Evolutionary conservation across 2,888 invertebrate genomes (phyloP).

Genomic region (Eilema depressum): DNA sequence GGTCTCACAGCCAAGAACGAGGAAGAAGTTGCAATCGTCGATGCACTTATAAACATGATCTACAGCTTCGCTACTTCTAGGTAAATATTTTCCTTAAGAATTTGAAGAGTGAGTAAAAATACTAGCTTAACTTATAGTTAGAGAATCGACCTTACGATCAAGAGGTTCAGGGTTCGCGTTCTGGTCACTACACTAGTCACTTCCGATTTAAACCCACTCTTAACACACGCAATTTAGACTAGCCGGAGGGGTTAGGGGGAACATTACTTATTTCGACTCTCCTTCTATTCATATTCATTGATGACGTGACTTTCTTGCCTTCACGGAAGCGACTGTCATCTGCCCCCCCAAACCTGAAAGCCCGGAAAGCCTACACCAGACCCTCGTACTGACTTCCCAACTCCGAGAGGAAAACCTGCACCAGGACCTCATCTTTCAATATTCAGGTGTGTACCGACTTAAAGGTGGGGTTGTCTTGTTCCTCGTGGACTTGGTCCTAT

Average conservation of each 20-base stretch:
- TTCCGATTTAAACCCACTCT: too few relatives aligned
- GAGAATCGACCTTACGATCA: background rate
- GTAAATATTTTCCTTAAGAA: slow-evolving; percentile 67
- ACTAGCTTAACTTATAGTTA: background rate
- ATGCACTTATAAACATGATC: slow-evolving; percentile 84
- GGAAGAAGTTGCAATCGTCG: slow-evolving; percentile 84
- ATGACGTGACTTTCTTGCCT: background rate
- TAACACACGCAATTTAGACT: too few relatives aligned
- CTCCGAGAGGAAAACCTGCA: background rate
- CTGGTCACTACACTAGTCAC: too few relatives aligned
- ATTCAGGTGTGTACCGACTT: too few relatives aligned
- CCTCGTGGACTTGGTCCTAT: too few relatives aligned
- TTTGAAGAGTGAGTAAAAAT: background rate
- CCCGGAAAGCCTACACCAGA: background rate
- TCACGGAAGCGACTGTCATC: background rate
- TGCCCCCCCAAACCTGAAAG: background rate
- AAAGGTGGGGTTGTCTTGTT: too few relatives aligned
- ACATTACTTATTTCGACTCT: background rate
- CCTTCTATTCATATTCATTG: too few relatives aligned
- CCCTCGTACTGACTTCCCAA: too few relatives aligned
- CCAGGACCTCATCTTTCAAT: background rate
- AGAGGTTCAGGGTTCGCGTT: background rate
- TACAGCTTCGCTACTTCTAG: slow-evolving; percentile 87
- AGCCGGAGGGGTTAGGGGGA: too few relatives aligned
- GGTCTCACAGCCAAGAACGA: slow-evolving; percentile 39